These are phyloP conservation scores for Megaleporinus macrocephalus DNA, from an alignment of 2,113 vertebrate genomes.

Conservation along the genomic window DNA sequence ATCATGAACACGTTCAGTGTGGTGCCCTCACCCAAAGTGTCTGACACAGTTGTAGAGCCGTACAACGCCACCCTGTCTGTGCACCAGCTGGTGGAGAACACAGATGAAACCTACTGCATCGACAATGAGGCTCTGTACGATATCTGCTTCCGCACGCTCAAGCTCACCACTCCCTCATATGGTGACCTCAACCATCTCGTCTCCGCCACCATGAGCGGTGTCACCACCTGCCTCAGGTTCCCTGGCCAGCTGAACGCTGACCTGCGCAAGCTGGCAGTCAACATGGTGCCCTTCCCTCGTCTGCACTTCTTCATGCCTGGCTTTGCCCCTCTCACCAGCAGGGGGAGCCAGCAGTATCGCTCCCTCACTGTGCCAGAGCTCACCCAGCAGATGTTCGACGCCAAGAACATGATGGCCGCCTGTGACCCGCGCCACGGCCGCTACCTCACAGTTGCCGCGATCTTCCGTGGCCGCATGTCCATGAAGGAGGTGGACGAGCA, in stretches of 20 bases:
- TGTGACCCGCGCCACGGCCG: slow-evolving; percentile 82
- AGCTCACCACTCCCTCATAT: slow-evolving; percentile 82
- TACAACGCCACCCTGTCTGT: slow-evolving; percentile 83
- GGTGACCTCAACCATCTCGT: slow-evolving; percentile 84
- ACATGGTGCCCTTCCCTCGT: slow-evolving; percentile 86
- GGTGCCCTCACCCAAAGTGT: slow-evolving; percentile 83
- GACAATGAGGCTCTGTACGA: slow-evolving; percentile 84
- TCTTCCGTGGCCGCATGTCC: slow-evolving; percentile 84
- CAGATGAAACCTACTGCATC: slow-evolving; percentile 83
- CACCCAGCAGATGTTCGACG: slow-evolving; percentile 83
- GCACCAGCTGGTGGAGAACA: slow-evolving; percentile 84
- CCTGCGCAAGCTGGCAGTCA: slow-evolving; percentile 80
- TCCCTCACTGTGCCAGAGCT: slow-evolving; percentile 81
- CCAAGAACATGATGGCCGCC: slow-evolving; percentile 86
- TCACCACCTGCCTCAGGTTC: slow-evolving; percentile 83
- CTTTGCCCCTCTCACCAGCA: slow-evolving; percentile 82
- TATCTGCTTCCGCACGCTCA: slow-evolving; percentile 85
- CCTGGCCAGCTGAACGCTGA: slow-evolving; percentile 83
- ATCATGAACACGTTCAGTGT: slow-evolving; percentile 86
- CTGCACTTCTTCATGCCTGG: slow-evolving; percentile 86
- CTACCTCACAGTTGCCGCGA: slow-evolving; percentile 80
- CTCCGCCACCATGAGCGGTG: slow-evolving; percentile 83
- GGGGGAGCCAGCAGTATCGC: slow-evolving; percentile 83
- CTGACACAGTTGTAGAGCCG: slow-evolving; percentile 83
- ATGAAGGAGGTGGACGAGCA: slow-evolving; percentile 87